Evolutionary conservation across 35 echinoderm and acorn worm genomes (phyloP).

Genomic region (Patiria miniata): DNA sequence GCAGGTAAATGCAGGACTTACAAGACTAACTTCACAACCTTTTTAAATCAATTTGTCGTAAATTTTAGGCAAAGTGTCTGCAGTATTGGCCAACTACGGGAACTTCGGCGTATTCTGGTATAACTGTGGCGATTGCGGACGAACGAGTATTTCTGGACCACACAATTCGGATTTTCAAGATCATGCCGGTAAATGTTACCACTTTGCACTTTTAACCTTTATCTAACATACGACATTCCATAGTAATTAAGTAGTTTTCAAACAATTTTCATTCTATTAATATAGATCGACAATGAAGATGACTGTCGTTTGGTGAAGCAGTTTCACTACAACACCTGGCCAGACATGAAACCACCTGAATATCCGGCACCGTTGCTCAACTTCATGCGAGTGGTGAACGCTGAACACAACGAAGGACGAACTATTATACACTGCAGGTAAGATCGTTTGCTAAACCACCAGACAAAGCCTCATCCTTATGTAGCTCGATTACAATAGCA

Average conservation of each 20-base stretch:
- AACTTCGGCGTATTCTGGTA: not conserved
- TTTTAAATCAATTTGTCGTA: not conserved
- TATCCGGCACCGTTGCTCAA: constrained; percentile 27
- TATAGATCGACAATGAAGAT: not conserved
- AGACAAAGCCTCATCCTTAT: not conserved
- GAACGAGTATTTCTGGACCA: not conserved
- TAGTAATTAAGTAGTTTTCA: too few relatives aligned
- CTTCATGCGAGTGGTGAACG: too few relatives aligned
- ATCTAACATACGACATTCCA: too few relatives aligned
- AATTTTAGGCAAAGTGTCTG: not conserved
- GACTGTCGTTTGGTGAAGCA: constrained; percentile 30
- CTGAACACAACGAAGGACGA: constrained; percentile 25
- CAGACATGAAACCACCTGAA: constrained; percentile 61
- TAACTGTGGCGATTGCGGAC: not conserved
- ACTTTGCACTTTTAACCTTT: not conserved
- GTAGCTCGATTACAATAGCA: too few relatives aligned
- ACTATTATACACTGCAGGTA: constrained; percentile 66
- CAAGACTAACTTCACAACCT: too few relatives aligned
- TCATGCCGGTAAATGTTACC: not conserved
- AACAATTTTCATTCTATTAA: too few relatives aligned
- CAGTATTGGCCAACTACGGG: not conserved
- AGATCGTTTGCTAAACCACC: not conserved
- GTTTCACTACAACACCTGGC: constrained; percentile 72
- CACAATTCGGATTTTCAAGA: not conserved
- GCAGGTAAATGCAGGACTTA: too few relatives aligned